phyloP scores from a whole-genome alignment of 2,113 vertebrate genomes.

The Neotoma lepida region DNA sequence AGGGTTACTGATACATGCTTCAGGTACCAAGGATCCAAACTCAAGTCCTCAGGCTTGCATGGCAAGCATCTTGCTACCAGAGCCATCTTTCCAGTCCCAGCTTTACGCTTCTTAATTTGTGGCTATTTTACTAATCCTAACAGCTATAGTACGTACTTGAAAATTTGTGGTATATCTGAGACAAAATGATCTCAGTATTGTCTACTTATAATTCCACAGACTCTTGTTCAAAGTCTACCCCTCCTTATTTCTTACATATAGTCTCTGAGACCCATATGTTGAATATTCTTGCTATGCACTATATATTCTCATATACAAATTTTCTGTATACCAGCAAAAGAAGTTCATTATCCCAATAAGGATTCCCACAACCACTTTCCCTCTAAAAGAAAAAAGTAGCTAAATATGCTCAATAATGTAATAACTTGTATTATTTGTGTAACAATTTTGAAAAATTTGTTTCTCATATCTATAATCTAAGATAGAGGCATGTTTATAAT shows the following conservation, averaged over 20 bases:
- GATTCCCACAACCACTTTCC: neutral
- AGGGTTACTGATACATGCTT: neutral
- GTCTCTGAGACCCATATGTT: conserved; percentile 6
- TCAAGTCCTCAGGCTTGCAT: neutral
- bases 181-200: conserved; percentile 41
- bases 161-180: conserved; percentile 32
- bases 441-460: conserved; percentile 53
- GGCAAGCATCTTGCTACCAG: neutral
- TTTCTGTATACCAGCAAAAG: neutral
- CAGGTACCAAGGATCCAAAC: neutral
- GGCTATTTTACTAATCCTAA: conserved; percentile 54
- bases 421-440: conserved; percentile 42
- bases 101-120: conserved; percentile 40
- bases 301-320: neutral
- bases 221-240: neutral
- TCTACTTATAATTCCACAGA: conserved; percentile 34
- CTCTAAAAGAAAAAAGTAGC: conserved; percentile 49
- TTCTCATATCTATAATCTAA: conserved; percentile 58
- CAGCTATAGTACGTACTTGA: conserved; percentile 10
- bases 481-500: neutral
- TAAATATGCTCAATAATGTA: neutral
- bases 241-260: conserved; percentile 47
- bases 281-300: neutral
- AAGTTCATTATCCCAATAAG: conserved; percentile 41
- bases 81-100: neutral